Evolutionary conservation across 2,888 invertebrate genomes (phyloP).

Genomic region (Cataglyphis altisquamis): DNA sequence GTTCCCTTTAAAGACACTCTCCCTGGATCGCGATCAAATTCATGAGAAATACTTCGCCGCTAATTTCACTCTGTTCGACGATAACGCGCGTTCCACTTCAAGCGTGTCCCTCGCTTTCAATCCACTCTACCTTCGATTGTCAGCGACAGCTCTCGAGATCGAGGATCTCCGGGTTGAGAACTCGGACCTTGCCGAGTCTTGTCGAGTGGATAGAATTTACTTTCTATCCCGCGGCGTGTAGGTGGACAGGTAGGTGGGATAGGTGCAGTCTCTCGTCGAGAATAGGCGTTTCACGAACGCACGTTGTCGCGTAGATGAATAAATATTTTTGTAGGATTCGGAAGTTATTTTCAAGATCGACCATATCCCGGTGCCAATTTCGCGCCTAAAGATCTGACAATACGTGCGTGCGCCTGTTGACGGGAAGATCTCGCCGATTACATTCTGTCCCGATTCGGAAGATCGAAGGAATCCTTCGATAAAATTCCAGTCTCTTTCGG

Average conservation of each 20-base stretch:
- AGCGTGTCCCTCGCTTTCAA: slow-evolving; percentile 2
- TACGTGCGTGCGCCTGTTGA: background rate
- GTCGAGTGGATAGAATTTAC: background rate
- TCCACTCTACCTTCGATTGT: background rate
- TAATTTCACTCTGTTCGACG: background rate
- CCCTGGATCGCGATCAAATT: slow-evolving; percentile 19
- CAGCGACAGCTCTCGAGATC: background rate
- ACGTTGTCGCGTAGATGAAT: background rate
- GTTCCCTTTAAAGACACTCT: slow-evolving; percentile 13
- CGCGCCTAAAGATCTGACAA: background rate
- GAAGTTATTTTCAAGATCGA: background rate
- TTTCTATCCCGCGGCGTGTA: slow-evolving; percentile 6
- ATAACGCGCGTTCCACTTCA: background rate
- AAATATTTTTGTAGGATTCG: background rate
- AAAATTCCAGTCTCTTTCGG: background rate
- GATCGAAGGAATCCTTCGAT: background rate
- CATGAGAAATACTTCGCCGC: background rate
- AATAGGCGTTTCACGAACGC: background rate
- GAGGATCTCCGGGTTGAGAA: background rate
- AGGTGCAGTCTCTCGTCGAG: background rate
- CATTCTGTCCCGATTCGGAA: background rate
- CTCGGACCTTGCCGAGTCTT: background rate
- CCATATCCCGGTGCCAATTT: background rate
- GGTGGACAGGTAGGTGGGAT: background rate
- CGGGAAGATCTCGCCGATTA: background rate